Percentiles rank a stretch among this genome's conserved stretches.
phyloP scores from a whole-genome alignment of 2,113 vertebrate species.

The Xiphorhynchus elegans region DNA sequence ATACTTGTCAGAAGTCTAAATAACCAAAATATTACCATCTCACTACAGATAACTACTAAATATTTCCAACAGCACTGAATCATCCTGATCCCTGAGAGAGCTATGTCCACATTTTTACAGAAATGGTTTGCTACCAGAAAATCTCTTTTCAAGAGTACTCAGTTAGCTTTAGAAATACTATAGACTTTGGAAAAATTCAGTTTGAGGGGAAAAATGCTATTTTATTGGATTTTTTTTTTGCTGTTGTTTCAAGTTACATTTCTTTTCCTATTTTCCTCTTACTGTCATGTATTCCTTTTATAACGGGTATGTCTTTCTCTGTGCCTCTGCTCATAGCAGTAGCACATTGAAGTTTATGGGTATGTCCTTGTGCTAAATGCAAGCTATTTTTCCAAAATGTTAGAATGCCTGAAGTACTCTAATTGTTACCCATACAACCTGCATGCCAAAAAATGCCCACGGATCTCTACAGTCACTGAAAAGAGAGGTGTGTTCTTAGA shows the following conservation, averaged over 20 bases:
- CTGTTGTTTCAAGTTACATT: background rate
- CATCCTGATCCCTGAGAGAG: background rate
- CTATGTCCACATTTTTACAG: background rate
- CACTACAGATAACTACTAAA: constrained; percentile 28
- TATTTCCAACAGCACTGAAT: constrained; percentile 34
- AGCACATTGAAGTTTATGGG: background rate
- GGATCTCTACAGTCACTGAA: background rate
- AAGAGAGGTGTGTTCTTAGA: background rate
- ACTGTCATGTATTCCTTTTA: background rate
- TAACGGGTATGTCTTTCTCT: background rate
- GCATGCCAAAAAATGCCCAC: background rate
- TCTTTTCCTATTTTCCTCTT: background rate
- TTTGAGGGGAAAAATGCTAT: background rate
- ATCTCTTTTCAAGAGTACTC: background rate
- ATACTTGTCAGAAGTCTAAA: constrained; percentile 21
- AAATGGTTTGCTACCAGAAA: background rate
- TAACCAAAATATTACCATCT: constrained; percentile 47
- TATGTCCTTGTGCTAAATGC: background rate
- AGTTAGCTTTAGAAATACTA: background rate
- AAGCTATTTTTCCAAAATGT: background rate
- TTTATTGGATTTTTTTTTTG: background rate
- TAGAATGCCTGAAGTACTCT: background rate
- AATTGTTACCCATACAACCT: background rate
- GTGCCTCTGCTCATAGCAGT: background rate
- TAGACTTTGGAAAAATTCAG: background rate